A percentile compares a stretch with the other conserved stretches of the same genome.
Conservation (phyloP, 2,113 vertebrate species). For the Ceratotherium simum region DNA sequence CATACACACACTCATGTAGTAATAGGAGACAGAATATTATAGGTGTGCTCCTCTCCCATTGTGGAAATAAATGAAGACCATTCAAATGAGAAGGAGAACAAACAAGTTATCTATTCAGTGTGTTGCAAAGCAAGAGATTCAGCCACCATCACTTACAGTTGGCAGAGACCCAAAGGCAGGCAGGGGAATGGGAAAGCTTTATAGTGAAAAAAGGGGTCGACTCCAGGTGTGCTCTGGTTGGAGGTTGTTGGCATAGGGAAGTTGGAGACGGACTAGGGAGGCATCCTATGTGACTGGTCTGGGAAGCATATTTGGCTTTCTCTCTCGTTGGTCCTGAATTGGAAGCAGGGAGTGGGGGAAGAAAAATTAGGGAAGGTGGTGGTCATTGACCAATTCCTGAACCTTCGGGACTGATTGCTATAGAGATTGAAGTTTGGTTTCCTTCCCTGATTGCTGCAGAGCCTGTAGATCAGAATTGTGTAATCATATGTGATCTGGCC, state of each 20-base stretch:
- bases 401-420: not conserved
- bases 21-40: not conserved
- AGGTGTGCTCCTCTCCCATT: not conserved
- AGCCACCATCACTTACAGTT: not conserved
- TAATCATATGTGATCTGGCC: not conserved
- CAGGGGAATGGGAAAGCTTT: not conserved
- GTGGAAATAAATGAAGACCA: constrained; percentile 31
- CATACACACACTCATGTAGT: not conserved
- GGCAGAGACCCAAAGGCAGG: not conserved
- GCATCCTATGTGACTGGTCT: not conserved
- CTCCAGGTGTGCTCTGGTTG: not conserved
- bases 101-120: not conserved
- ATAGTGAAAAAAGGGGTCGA: not conserved
- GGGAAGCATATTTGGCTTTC: not conserved
- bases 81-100: constrained; percentile 1
- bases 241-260: not conserved
- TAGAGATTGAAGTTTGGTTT: not conserved
- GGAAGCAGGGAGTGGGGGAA: not conserved
- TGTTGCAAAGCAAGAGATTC: not conserved
- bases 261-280: not conserved
- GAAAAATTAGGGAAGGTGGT: not conserved
- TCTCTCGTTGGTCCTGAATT: not conserved
- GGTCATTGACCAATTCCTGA: not conserved
- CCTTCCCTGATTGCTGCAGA: not conserved
- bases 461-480: not conserved